Conservation (phyloP, 2,113 vertebrate species). For the Datnioides undecimradiatus region DNA sequence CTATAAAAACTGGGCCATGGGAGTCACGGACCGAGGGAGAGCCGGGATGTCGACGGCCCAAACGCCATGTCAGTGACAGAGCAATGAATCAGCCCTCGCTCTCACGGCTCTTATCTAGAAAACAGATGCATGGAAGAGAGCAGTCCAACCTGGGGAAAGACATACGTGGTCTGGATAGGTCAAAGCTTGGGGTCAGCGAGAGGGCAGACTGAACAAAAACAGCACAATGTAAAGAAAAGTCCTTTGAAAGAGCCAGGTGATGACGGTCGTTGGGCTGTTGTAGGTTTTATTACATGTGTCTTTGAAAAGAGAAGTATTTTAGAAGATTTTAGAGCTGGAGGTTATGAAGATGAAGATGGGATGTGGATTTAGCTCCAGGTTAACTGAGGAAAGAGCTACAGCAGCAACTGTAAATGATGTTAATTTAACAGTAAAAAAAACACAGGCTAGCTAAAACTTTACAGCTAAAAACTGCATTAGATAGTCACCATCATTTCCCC, state of each 20-base stretch:
- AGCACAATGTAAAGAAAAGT: not conserved
- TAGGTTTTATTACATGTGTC: slow-evolving; percentile 30
- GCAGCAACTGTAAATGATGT: slow-evolving; percentile 6
- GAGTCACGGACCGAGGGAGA: slow-evolving; percentile 56
- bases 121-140: slow-evolving; percentile 77
- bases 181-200: slow-evolving; percentile 56
- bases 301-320: slow-evolving; percentile 35
- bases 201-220: slow-evolving; percentile 62
- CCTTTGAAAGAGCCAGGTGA: slow-evolving; percentile 44
- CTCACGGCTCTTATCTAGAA: slow-evolving; percentile 72
- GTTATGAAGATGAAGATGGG: slow-evolving; percentile 33
- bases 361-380: slow-evolving; percentile 10
- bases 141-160: slow-evolving; percentile 50
- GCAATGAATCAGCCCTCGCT: slow-evolving; percentile 75
- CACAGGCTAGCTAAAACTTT: not conserved
- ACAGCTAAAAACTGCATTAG: too few species aligned
- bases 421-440: not conserved
- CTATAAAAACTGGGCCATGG: slow-evolving; percentile 59
- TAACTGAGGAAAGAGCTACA: not conserved
- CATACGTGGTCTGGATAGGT: slow-evolving; percentile 59
- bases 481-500: not conserved
- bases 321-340: slow-evolving; percentile 21
- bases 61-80: slow-evolving; percentile 70
- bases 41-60: slow-evolving; percentile 52
- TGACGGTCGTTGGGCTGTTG: not conserved